These are phyloP conservation scores for Alligator sinensis DNA, from an alignment of 2,113 vertebrate species.

Conservation along the genomic window DNA sequence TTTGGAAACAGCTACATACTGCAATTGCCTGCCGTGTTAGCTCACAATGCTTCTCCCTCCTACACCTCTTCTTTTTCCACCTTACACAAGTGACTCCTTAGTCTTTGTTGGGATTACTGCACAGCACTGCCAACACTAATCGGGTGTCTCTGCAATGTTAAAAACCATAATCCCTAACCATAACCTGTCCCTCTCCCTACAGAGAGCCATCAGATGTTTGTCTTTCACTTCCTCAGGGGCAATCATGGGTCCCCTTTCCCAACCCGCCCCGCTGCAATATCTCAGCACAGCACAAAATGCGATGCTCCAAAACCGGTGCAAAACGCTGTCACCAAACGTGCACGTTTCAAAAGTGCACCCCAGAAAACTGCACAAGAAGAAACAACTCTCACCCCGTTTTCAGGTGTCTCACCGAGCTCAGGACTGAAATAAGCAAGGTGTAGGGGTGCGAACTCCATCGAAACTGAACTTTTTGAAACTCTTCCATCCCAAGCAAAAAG, in stretches of 20 bases:
- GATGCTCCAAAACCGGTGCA: not conserved
- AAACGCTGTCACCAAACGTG: conserved; percentile 30
- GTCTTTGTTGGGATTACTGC: not conserved
- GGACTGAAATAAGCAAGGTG: conserved; percentile 69
- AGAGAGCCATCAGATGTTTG: not conserved
- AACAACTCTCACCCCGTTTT: conserved; percentile 72
- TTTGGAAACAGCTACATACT: not conserved
- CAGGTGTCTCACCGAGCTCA: conserved; percentile 69
- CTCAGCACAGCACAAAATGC: not conserved
- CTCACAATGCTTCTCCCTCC: not conserved
- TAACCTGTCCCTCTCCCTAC: not conserved
- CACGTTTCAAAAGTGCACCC: conserved; percentile 16
- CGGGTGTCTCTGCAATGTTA: not conserved
- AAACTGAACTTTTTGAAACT: conserved; percentile 71
- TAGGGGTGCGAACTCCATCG: conserved; percentile 55
- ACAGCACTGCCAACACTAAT: not conserved
- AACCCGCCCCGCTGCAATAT: not conserved
- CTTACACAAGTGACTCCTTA: not conserved
- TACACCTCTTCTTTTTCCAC: not conserved
- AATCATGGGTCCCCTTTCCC: not conserved
- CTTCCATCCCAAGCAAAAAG: conserved; percentile 77
- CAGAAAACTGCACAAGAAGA: conserved; percentile 47
- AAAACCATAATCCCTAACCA: not conserved
- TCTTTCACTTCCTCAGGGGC: not conserved
- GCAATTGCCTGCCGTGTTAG: not conserved